Conservation (phyloP, 2,888 invertebrate species). For the Drosophila limbata region DNA sequence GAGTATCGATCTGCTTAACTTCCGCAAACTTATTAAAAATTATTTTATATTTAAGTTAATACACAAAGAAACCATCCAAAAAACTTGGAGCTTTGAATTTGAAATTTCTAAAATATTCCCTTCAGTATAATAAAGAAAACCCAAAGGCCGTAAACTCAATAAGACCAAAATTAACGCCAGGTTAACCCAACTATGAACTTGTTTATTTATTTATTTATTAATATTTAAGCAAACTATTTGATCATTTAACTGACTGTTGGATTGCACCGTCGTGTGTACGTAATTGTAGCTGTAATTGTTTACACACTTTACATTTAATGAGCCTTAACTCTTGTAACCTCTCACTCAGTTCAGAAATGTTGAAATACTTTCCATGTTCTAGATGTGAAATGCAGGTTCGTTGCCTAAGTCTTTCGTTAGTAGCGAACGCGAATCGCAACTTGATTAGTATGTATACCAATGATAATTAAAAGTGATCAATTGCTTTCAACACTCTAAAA, state of each 20-base stretch:
- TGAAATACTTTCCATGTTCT: constrained; percentile 27
- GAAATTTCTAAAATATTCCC: neutral
- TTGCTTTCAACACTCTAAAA: constrained; percentile 56
- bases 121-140: neutral
- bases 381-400: constrained; percentile 20
- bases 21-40: constrained; percentile 4
- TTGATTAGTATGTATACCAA: constrained; percentile 39
- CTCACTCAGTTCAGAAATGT: constrained; percentile 24
- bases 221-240: constrained; percentile 12
- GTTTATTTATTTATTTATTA: constrained; percentile 18
- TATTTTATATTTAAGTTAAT: neutral
- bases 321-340: constrained; percentile 36
- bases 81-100: too few species aligned
- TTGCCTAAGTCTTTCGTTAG: constrained; percentile 36
- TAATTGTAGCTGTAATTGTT: constrained; percentile 28
- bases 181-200: constrained; percentile 1
- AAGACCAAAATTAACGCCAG: neutral
- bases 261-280: neutral
- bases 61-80: too few species aligned
- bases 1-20: neutral
- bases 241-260: constrained; percentile 6
- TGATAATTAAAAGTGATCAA: constrained; percentile 70
- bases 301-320: constrained; percentile 43
- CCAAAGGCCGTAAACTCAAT: neutral
- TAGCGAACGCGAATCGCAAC: constrained; percentile 3